Evolutionary conservation across 2,888 invertebrate species (phyloP), one percentile per base, ranked within the genome.

Genomic region (Aphidoletes aphidimyza): DNA sequence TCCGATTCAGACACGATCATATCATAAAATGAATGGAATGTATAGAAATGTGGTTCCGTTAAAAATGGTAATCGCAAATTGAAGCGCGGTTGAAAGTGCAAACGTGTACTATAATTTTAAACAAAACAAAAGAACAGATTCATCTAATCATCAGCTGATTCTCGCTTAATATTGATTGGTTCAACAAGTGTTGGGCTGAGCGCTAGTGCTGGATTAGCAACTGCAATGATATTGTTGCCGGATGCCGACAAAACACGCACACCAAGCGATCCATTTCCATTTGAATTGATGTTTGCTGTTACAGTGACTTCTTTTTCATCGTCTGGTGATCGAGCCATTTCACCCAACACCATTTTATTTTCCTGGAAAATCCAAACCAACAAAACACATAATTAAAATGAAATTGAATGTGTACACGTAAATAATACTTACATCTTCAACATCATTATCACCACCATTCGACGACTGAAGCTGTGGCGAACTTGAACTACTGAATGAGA

Each of bases 211-310:
- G 96, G 96, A 92, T 96, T 96, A 34, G 96, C 95, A 0, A 96
- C 96, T 0, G 96, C 96, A 87, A 96, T 96, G 88, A 96, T 96
- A 89, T 95, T 95, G 89, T 95, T 95, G 0, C 96, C 96, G 19
- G 96, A 93, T 0, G 96, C 94, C 0, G 96, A 95, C 86, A 96
- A 95, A 86, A 96, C 94, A 91, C 95, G 93, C 0, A 94, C 93
- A 36, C 93, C 89, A 1, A 87, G 30, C 42, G 83, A 45, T 19
- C 83, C 83, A 22, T 81, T 81, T 42, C 45, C 83, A 42, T 83
- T 83, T 26, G n/a, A 26, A 83, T 83, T 83, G 42, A 45, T 83
- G 22, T 42, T 83, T 2, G 42, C 42, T 2, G 42, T 83, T 45
- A 83, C 42, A 45, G 39, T 83, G 1, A 42, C 37, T 17, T 42